Percentiles rank a stretch among this genome's conserved stretches.
These are phyloP conservation scores for Circaetus gallicus DNA, from an alignment of 2,113 vertebrate genomes.

Conservation along the genomic window DNA sequence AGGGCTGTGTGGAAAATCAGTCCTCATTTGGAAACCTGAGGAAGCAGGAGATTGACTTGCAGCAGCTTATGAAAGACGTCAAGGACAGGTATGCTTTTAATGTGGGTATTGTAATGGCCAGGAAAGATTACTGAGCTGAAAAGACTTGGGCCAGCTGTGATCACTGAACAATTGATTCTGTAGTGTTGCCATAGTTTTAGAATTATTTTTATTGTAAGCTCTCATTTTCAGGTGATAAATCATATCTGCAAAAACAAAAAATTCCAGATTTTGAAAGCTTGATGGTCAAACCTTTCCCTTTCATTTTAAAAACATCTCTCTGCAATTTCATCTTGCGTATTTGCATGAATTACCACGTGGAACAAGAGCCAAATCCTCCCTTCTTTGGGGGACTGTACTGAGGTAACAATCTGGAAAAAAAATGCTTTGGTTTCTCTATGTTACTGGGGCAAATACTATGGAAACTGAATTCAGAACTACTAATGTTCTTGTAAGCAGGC, in stretches of 20 bases:
- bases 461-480: background rate
- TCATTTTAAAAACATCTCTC: background rate
- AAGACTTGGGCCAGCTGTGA: background rate
- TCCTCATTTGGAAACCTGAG: slow-evolving; percentile 87
- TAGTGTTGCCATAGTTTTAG: background rate
- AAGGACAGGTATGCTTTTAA: slow-evolving; percentile 73
- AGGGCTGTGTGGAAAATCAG: slow-evolving; percentile 76
- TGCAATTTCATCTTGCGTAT: background rate
- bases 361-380: background rate
- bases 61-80: slow-evolving; percentile 79
- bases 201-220: background rate
- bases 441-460: background rate
- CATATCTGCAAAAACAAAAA: background rate
- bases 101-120: background rate
- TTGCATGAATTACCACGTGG: background rate
- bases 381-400: background rate
- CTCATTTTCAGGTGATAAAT: background rate
- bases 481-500: background rate
- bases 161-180: background rate
- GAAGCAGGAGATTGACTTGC: slow-evolving; percentile 89
- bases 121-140: background rate
- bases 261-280: background rate
- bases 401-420: background rate
- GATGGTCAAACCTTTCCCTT: background rate
- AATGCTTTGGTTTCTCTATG: background rate